These are phyloP conservation scores for Peromyscus melanophrys DNA, from an alignment of 2,797 vertebrate species.

Conservation along the genomic window DNA sequence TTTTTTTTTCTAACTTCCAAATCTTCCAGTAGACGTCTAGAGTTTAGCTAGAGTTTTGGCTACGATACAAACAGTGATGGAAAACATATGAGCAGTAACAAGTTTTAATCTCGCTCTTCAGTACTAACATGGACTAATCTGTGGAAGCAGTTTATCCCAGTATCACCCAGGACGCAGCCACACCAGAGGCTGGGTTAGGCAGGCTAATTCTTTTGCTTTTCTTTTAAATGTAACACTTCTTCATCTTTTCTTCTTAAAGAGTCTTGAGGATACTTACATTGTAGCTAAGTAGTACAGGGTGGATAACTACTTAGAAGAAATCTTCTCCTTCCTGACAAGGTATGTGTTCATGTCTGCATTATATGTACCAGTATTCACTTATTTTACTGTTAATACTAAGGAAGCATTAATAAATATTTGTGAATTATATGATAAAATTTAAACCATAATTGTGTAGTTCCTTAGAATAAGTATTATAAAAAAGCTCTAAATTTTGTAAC, in stretches of 20 bases:
- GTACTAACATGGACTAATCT: conserved; percentile 93
- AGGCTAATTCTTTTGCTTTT: conserved; percentile 76
- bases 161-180: conserved; percentile 91
- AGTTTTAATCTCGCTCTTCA: conserved; percentile 92
- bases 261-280: conserved; percentile 64
- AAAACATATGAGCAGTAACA: conserved; percentile 96
- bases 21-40: conserved; percentile 91
- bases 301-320: conserved; percentile 87
- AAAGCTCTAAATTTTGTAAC: not conserved
- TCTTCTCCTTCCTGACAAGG: conserved; percentile 87
- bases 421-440: conserved; percentile 38
- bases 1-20: conserved; percentile 85
- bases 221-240: conserved; percentile 69
- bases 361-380: conserved; percentile 16
- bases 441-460: conserved; percentile 42
- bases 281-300: conserved; percentile 84
- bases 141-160: conserved; percentile 91
- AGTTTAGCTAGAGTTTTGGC: conserved; percentile 94
- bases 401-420: conserved; percentile 49
- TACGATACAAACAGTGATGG: conserved; percentile 94
- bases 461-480: conserved; percentile 61
- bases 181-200: conserved; percentile 87
- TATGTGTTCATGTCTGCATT: conserved; percentile 84
- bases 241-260: conserved; percentile 69
- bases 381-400: conserved; percentile 47